Percentiles rank a stretch among this genome's conserved stretches.
Evolutionary conservation across 2,888 invertebrate genomes (phyloP).

Genomic region (Lithophane leautieri): DNA sequence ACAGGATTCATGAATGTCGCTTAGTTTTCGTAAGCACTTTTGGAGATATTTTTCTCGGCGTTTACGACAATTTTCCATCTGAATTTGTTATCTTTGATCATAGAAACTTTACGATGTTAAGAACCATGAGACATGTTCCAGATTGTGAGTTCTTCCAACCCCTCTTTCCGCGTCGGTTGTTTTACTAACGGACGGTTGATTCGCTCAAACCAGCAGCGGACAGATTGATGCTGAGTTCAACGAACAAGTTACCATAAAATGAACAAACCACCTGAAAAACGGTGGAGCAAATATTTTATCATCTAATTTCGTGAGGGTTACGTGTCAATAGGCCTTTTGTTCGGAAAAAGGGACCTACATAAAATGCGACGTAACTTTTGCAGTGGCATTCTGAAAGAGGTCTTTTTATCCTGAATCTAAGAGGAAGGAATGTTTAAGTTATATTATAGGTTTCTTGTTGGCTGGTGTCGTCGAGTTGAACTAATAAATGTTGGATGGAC

Average conservation of each 20-base stretch:
- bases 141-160: slow-evolving; percentile 64
- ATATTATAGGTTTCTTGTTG: slow-evolving; percentile 31
- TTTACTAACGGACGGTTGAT: slow-evolving; percentile 66
- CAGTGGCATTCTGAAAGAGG: slow-evolving; percentile 25
- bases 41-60: slow-evolving; percentile 42
- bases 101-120: slow-evolving; percentile 37
- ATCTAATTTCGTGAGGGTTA: slow-evolving; percentile 55
- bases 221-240: slow-evolving; percentile 59
- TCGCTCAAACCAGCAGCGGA: slow-evolving; percentile 53
- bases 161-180: slow-evolving; percentile 70
- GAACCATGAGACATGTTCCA: slow-evolving; percentile 57
- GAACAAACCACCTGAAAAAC: slow-evolving; percentile 55
- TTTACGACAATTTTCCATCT: slow-evolving; percentile 32
- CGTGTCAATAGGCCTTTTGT: slow-evolving; percentile 51
- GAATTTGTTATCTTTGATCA: slow-evolving; percentile 49
- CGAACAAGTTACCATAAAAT: slow-evolving; percentile 59
- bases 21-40: slow-evolving; percentile 60
- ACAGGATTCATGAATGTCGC: slow-evolving; percentile 55
- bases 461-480: not conserved
- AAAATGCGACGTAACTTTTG: slow-evolving; percentile 47
- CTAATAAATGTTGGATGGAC: slow-evolving; percentile 52
- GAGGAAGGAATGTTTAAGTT: not conserved
- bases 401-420: slow-evolving; percentile 27
- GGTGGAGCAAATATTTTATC: slow-evolving; percentile 56
- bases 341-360: slow-evolving; percentile 47